These are phyloP conservation scores for Leucozona laternaria DNA, from an alignment of 2,888 invertebrate species.

Conservation along the genomic window DNA sequence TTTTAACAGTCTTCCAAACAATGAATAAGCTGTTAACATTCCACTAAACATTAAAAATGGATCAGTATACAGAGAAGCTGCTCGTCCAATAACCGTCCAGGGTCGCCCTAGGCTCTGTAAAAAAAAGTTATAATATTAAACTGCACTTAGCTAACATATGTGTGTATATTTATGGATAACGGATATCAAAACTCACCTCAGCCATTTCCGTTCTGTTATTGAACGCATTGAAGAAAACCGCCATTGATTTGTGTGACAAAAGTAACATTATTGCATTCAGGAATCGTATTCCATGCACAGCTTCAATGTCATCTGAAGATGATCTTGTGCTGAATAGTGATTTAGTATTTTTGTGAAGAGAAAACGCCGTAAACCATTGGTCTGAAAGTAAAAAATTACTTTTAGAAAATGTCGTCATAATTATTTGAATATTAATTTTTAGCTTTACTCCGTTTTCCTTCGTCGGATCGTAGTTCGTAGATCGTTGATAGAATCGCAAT, in stretches of 20 bases:
- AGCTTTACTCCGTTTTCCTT: conserved; percentile 79
- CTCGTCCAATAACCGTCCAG: conserved; percentile 88
- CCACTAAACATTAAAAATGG: conserved; percentile 89
- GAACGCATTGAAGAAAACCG: conserved; percentile 88
- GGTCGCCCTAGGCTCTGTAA: conserved; percentile 86
- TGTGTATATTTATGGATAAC: too few relatives aligned
- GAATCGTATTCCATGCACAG: conserved; percentile 88
- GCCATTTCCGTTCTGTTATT: conserved; percentile 87
- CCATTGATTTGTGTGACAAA: conserved; percentile 89
- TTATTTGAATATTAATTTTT: not conserved
- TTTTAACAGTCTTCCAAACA: conserved; percentile 86
- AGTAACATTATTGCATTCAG: conserved; percentile 87
- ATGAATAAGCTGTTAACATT: conserved; percentile 87
- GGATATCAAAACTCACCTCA: conserved; percentile 85
- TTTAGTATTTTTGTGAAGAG: conserved; percentile 86
- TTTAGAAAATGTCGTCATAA: not conserved
- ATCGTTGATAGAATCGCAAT: conserved; percentile 82
- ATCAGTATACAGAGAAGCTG: conserved; percentile 89
- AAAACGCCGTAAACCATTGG: conserved; percentile 86
- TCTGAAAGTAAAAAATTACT: conserved; percentile 82
- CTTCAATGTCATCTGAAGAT: conserved; percentile 85
- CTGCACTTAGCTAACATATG: not conserved
- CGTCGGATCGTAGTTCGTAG: conserved; percentile 80
- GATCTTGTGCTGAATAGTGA: conserved; percentile 85
- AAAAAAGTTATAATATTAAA: not conserved